Percentiles rank a stretch among this genome's conserved stretches.
These are phyloP conservation scores for Ctenodactylus gundi DNA, from an alignment of 2,113 vertebrate species.

Conservation along the genomic window DNA sequence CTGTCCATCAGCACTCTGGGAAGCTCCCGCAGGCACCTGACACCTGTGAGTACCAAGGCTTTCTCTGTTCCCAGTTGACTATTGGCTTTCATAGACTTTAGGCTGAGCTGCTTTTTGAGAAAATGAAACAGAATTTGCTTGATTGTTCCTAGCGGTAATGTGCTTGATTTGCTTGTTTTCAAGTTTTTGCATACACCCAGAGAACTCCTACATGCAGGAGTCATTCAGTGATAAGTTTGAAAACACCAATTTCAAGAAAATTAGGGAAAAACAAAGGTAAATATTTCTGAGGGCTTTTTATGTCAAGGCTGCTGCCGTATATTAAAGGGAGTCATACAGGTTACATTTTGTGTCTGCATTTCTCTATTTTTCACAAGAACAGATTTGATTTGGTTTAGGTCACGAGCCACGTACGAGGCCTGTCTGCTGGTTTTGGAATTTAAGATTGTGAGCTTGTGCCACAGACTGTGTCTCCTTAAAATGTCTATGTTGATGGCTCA, in stretches of 20 bases:
- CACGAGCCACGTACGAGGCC: no score
- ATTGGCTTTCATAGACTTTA: not conserved
- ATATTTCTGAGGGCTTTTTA: not conserved
- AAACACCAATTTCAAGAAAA: not conserved
- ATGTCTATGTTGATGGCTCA: not conserved
- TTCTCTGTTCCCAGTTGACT: not conserved
- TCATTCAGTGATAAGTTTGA: not conserved
- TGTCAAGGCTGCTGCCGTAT: no score
- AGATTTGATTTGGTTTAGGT: no score
- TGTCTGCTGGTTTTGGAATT: no score
- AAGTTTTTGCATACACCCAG: not conserved
- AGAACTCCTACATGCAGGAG: not conserved
- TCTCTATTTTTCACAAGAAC: not conserved
- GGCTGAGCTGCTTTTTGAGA: not conserved
- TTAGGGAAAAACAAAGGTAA: not conserved
- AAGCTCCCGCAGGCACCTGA: not conserved
- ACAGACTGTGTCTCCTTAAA: not conserved
- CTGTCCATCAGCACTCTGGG: not conserved
- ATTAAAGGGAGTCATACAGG: not conserved
- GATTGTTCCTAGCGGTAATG: not conserved
- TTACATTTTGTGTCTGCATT: no score
- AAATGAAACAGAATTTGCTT: not conserved
- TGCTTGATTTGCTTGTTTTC: not conserved
- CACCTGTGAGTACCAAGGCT: not conserved
- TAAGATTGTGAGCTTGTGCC: not conserved